Percentiles rank a stretch among this genome's conserved stretches.
phyloP scores from a whole-genome alignment of 2,113 vertebrate genomes.

The Bucco capensis region DNA sequence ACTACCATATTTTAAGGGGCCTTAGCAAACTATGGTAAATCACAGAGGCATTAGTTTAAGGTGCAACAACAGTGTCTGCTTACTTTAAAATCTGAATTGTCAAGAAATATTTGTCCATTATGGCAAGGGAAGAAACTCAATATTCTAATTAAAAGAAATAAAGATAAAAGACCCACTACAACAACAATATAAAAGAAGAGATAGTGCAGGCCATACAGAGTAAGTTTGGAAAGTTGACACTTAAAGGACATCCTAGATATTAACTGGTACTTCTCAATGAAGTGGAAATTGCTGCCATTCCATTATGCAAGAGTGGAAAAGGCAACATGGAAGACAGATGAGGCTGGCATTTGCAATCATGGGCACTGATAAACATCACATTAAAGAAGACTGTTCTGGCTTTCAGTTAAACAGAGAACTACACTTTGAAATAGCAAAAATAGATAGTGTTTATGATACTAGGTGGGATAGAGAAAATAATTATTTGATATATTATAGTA shows the following conservation, averaged over 20 bases:
- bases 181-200: not conserved
- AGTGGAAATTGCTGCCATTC: not conserved
- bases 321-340: not conserved
- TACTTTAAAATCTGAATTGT: not conserved
- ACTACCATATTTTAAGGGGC: not conserved
- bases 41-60: not conserved
- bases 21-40: not conserved
- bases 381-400: not conserved
- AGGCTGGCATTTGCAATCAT: not conserved
- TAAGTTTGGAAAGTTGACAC: not conserved
- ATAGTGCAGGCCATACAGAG: not conserved
- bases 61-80: not conserved
- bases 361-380: not conserved
- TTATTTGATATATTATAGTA: not conserved
- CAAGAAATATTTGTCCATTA: not conserved
- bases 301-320: not conserved
- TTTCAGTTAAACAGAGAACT: not conserved
- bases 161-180: not conserved
- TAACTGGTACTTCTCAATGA: not conserved
- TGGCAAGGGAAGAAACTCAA: not conserved
- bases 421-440: not conserved
- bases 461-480: not conserved
- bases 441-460: not conserved
- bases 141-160: not conserved
- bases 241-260: not conserved